Conservation (phyloP, 2,888 invertebrate species). For the Camponotus fellah region DNA sequence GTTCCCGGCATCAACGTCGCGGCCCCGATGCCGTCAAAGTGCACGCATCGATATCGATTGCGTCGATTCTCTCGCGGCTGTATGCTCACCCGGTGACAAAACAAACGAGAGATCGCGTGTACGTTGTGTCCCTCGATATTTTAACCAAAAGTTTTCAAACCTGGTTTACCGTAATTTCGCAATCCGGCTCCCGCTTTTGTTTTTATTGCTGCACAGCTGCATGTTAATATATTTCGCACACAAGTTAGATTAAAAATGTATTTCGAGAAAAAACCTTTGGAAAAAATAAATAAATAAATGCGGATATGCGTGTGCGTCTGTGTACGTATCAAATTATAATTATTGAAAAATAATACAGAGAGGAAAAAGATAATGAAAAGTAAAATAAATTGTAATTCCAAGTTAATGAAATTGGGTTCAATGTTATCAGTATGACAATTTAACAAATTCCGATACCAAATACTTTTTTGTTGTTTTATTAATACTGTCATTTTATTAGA, state of each 20-base stretch:
- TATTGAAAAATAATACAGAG: neutral
- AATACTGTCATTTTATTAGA: constrained; percentile 1
- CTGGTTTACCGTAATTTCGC: constrained; percentile 31
- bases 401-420: neutral
- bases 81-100: constrained; percentile 10
- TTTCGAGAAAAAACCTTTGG: neutral
- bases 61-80: constrained; percentile 24
- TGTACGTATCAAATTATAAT: neutral
- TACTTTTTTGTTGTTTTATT: neutral
- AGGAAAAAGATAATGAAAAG: neutral
- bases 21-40: constrained; percentile 21
- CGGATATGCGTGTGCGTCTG: neutral
- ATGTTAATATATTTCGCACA: neutral
- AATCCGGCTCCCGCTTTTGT: neutral
- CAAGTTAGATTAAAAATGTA: constrained; percentile 22
- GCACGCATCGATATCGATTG: constrained; percentile 26
- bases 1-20: neutral
- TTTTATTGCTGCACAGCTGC: constrained; percentile 1
- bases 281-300: neutral
- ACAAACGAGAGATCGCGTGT: constrained; percentile 13
- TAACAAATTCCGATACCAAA: neutral
- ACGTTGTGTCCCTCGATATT: constrained; percentile 38
- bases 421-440: neutral
- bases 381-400: neutral
- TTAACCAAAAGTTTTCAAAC: constrained; percentile 36